Evolutionary conservation across 1,140 invertebrate genomes (phyloP).

Genomic region (Drosophila fuyamai): DNA sequence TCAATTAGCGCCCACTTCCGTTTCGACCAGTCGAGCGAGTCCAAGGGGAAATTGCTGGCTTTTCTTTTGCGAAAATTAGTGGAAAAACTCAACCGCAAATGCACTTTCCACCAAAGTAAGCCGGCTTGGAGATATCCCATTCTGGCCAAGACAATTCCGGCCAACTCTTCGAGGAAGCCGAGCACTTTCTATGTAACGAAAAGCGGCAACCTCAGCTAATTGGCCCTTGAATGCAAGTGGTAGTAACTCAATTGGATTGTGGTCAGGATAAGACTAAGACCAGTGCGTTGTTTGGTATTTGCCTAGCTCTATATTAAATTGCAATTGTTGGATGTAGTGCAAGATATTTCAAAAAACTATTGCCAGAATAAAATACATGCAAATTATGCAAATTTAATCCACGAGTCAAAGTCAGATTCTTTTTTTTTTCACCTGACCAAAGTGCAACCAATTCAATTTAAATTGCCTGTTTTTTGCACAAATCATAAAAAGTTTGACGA

Average conservation of each 20-base stretch:
- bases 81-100: constrained; percentile 35
- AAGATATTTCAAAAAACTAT: background rate
- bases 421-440: background rate
- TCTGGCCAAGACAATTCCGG: constrained; percentile 22
- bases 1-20: constrained; percentile 48
- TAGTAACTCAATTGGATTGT: constrained; percentile 53
- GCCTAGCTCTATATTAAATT: constrained; percentile 24
- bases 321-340: background rate
- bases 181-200: constrained; percentile 39
- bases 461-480: background rate
- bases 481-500: background rate
- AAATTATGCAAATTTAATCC: background rate
- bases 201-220: constrained; percentile 59
- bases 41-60: constrained; percentile 32
- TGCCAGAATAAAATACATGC: no score
- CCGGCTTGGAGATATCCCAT: constrained; percentile 22
- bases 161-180: background rate
- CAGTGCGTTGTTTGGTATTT: constrained; percentile 39
- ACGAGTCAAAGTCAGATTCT: background rate
- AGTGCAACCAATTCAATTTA: background rate
- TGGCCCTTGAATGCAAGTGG: constrained; percentile 61
- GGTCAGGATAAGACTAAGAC: constrained; percentile 2
- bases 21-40: constrained; percentile 14
- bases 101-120: constrained; percentile 27
- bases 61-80: constrained; percentile 33